These are phyloP conservation scores for Icerya purchasi DNA, from an alignment of 2,888 invertebrate species.

Conservation along the genomic window DNA sequence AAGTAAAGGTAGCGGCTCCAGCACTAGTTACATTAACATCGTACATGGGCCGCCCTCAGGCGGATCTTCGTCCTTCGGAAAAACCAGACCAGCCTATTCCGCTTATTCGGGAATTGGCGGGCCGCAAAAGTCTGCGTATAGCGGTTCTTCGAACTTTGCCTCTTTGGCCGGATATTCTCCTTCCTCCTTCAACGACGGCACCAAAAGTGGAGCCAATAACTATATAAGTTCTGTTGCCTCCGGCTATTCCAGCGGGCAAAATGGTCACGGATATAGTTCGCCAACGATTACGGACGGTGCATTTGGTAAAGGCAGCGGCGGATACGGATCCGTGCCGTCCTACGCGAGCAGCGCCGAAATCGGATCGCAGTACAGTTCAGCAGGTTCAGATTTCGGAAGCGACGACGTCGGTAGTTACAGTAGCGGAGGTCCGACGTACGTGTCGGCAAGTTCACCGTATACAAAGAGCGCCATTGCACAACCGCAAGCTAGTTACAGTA, in stretches of 20 bases:
- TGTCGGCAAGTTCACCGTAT: not conserved
- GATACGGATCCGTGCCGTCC: not conserved
- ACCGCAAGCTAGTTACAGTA: conserved; percentile 1
- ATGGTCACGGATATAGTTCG: conserved; percentile 1
- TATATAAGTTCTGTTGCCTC: not conserved
- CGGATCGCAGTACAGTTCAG: not conserved
- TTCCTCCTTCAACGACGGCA: not conserved
- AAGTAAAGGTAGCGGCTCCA: conserved; percentile 4
- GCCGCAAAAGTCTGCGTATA: not conserved
- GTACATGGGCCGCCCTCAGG: conserved; percentile 6
- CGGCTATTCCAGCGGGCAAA: not conserved
- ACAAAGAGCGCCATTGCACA: not conserved
- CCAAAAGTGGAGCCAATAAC: not conserved
- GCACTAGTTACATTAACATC: conserved; percentile 10
- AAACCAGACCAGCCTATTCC: conserved; percentile 1
- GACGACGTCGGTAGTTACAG: conserved; percentile 11
- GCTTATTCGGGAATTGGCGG: not conserved
- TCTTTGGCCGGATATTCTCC: not conserved
- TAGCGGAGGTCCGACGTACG: conserved; percentile 11
- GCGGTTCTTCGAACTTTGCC: not conserved
- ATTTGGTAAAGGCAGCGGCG: not conserved
- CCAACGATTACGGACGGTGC: not conserved
- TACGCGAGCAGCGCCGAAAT: not conserved
- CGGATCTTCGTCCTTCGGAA: too few species aligned
- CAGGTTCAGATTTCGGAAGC: not conserved